Base-by-base conservation (phyloP, 2,797 vertebrate genomes). In the Cyclura pinguis region DNA sequence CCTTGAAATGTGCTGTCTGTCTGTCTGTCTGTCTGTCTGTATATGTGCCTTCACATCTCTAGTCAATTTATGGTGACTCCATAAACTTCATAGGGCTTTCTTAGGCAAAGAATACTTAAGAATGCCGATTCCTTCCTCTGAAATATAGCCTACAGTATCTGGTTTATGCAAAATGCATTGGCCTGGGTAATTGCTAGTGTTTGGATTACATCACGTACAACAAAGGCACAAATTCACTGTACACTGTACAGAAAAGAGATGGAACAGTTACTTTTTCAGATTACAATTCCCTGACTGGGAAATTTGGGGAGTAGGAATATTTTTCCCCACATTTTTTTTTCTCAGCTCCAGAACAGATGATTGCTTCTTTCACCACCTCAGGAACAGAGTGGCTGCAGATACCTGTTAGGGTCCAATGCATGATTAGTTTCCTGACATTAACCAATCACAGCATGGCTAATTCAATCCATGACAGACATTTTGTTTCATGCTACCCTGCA, bases 381-480 rank as follows among this genome's bases (percentile, higher is more conserved):
- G 14, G 72, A 62, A 89, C 57, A 89, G 7, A 22, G 2, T 84
- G 4, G 5, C 7, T 57, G 69, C 69, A 88, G 57, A 82, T 57
- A 57, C 18, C 18, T 67, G 1, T 16, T n/a, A 18, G 22, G n/a
- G 50, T 22, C 22, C 22, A 38, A n/a, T 29, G 10, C 57, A 7
- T 18, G 6, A 10, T 35, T 52, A 10, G 20, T 13, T 76, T 50
- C 38, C 18, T 84, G 29, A 22, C 57, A 84, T 76, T 9, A 35
- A 64, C 42, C 55, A 76, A 88, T 50, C 88, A 76, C 24, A 76
- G 82, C 42, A 77, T 84, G 24, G 42, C 57, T 89, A 84, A 84
- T 84, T 52, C 88, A 52, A 67, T 64, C 38, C 13, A n/a, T 4
- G 42, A n/a, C 10, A 83, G 67, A 47, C 14, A 73, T 29, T n/a